Evolutionary conservation across 1,140 invertebrate species (phyloP), one percentile per base, ranked within the genome.

Genomic region (Apis cerana): DNA sequence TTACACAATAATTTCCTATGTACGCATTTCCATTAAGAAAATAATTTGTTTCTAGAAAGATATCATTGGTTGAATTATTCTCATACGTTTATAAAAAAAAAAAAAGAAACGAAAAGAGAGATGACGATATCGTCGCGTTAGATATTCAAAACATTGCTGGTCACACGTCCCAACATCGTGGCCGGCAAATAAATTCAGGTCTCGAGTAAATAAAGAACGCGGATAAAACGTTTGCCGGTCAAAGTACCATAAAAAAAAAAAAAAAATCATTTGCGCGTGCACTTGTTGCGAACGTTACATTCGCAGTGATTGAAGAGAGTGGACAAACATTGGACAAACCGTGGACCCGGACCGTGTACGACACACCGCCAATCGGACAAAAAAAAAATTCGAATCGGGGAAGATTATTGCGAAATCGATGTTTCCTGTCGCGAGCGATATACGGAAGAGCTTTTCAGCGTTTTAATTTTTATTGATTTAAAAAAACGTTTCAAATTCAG

Each of bases 181-280:
- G 79, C 23, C 50, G 33, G 79, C 62, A 59, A 80, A 81, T 81
- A 81, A 81, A 81, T 81, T 71, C 59, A 54, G 71, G 52, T 56
- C 27, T 59, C 71, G 71, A 9, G 79, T 75, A 81, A 81, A 81
- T 81, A 81, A 81, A 75, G 72, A 75, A 81, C 71, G n/a, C 52
- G 61, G 79, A 81, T 75, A 58, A 76, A 78, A 76, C 74, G 74
- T 77, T 82, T 82, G 80, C 48, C 27, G 74, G 64, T 58, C 80
- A 77, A 82, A 76, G 75, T 67, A 65, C 56, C 75, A 77, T 77
- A 78, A 83, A 83, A 82, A 82, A 82, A 43, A 43, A 33, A 33
- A 82, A 80, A 82, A 83, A 71, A 64, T 75, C 79, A 81, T 75
- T 81, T 81, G 54, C 61, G 21, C 71, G 71, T 75, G 71, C 72